Evolutionary conservation across 2,113 vertebrate genomes (phyloP), one percentile per base, ranked within the genome.

Genomic region (Ctenodactylus gundi): DNA sequence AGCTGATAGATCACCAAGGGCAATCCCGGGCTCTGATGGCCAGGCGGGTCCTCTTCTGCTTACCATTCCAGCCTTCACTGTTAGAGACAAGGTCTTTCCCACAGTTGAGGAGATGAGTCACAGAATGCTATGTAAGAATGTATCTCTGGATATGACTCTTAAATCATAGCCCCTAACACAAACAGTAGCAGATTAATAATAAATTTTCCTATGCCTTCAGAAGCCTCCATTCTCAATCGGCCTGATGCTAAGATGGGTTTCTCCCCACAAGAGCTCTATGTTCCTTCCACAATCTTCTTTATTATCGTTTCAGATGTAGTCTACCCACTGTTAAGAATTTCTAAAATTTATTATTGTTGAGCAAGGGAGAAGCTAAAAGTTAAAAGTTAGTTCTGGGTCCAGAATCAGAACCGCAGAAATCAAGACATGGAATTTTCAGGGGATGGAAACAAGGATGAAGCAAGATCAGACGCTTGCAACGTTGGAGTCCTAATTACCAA

Each of bases 371-470:
- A 78, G 10, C 14, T n/a, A 80, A 78, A 44, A 73, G 62, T 70
- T 15, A 73, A 44, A 77, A 44, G 58, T 44, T 29, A 80, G 62
- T 20, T 17, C 18, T 55, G 25, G 23, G 4, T 80, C 77, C 21
- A 88, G 51, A 87, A 67, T 29, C n/a, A 95, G 82, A 93, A 34
- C 39, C 58, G 78, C 3, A 51, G n/a, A 90, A 65, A 88, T 53
- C 27, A 55, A 3, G 12, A 73, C 62, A 27, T 7, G 49, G 51
- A 67, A 46, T 21, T 20, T 55, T 58, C 15, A 62, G 3, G 62
- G 80, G 5, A 25, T 89, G 21, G 18, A 92, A 39, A 20, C 13
- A 39, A 78, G 67, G 34, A 49, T 27, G 13, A 81, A 36, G 7
- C 18, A 64, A 34, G 18, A 21, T 64, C n/a, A 85, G 77, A 68